A percentile compares a stretch with the other conserved stretches of the same genome.
These are phyloP conservation scores for Ephialtes manifestator DNA, from an alignment of 2,888 invertebrate genomes.

Conservation along the genomic window DNA sequence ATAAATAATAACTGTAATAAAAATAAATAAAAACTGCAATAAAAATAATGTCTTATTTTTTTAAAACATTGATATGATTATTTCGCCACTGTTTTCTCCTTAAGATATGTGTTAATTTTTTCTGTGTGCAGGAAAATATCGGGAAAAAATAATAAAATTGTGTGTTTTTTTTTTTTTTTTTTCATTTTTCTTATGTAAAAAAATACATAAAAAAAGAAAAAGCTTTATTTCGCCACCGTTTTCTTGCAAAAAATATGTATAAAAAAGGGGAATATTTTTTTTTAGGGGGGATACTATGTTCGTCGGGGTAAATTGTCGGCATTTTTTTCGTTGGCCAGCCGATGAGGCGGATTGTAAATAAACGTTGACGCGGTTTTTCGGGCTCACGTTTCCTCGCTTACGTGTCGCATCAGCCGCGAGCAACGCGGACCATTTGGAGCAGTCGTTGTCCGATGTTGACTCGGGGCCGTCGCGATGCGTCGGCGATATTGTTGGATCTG, in stretches of 20 bases:
- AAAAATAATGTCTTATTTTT: too few species aligned
- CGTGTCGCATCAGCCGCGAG: not conserved
- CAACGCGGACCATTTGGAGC: slow-evolving; percentile 54
- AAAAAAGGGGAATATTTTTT: slow-evolving; percentile 76
- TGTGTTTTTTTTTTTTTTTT: slow-evolving; percentile 59
- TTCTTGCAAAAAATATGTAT: slow-evolving; percentile 85
- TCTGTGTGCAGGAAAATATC: not conserved
- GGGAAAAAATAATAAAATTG: slow-evolving; percentile 8
- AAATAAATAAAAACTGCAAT: too few species aligned
- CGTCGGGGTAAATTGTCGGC: slow-evolving; percentile 52
- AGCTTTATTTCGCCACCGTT: slow-evolving; percentile 86
- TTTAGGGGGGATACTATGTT: slow-evolving; percentile 12
- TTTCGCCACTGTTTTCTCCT: too few species aligned
- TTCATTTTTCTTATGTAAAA: slow-evolving; percentile 83
- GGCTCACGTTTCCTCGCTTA: slow-evolving; percentile 26
- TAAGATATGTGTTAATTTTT: not conserved
- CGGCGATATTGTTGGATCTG: slow-evolving; percentile 15
- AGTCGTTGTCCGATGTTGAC: slow-evolving; percentile 58
- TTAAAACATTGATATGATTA: too few species aligned
- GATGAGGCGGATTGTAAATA: slow-evolving; percentile 27
- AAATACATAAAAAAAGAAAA: slow-evolving; percentile 83
- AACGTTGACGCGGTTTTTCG: slow-evolving; percentile 13
- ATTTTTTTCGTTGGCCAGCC: slow-evolving; percentile 42
- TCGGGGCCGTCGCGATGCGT: not conserved
- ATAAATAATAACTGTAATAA: not conserved